Base-by-base conservation (phyloP, 2,113 vertebrate genomes). In the Anolis sagrei region DNA sequence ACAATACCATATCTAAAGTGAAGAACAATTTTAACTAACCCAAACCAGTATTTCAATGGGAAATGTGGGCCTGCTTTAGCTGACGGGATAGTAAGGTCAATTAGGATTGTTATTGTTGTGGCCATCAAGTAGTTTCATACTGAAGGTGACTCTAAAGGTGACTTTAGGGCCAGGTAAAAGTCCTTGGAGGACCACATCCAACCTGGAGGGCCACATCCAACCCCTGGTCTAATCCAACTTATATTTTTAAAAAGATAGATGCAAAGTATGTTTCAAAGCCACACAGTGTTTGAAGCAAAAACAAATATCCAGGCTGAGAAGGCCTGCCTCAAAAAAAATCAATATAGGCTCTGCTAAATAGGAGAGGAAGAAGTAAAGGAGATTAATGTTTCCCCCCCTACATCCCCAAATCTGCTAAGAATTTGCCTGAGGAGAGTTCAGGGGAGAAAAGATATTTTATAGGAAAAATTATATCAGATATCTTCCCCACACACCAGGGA, bases 331-430 rank as follows among this genome's bases (percentile, higher is more conserved):
- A 18, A 58, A 58, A 91, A 80, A 95, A 96, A 68, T 95, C 95
- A 94, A 96, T 93, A 92, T 86, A 86, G 83, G 86, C 90, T 94
- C 87, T 92, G 88, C 92, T 86, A 87, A 89, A 80, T 0, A 0
- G 79, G 85, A 90, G 87, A 84, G 86, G 90, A 89, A 82, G 92
- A 61, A 79, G 81, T 49, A 81, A 91, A 90, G 62, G 86, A 84
- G 83, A 87, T 89, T 82, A 80, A 88, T 81, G 87, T 83, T 23
- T 1, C 19, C 29, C 11, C 69, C 14, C 2, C 11, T 13, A n/a
- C n/a, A 10, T 18, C 5, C 69, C 23, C 4, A 14, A 48, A 19
- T 51, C 23, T 36, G 64, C 80, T 1, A 0, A 85, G 49, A 83
- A 0, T 2, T 81, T 18, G 44, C 36, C 0, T 85, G 76, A 80